A percentile compares a stretch with the other conserved stretches of the same genome.
Conservation (phyloP, 35 echinoderm and acorn worm genomes). For the Chiridota heheva region DNA sequence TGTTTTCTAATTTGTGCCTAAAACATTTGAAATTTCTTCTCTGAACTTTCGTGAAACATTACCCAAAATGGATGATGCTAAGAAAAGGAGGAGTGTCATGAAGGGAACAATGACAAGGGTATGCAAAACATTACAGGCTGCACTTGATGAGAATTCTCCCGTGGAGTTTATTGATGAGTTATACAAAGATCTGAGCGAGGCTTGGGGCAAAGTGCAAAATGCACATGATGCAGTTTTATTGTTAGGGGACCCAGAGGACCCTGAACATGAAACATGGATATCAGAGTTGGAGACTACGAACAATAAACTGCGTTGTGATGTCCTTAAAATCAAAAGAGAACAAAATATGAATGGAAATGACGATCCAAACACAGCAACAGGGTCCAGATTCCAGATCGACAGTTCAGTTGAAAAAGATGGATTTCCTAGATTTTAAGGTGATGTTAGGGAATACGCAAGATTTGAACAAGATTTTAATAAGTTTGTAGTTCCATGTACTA, state of each 20-base stretch:
- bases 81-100: constrained; percentile 27
- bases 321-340: background rate
- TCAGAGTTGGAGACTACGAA: constrained; percentile 2
- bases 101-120: constrained; percentile 30
- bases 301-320: background rate
- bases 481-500: constrained; percentile 18
- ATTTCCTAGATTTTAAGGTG: constrained; percentile 29
- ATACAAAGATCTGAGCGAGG: constrained; percentile 1
- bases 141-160: background rate
- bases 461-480: constrained; percentile 46
- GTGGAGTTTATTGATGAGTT: constrained; percentile 14
- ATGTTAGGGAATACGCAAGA: constrained; percentile 16
- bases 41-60: background rate
- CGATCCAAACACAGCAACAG: background rate
- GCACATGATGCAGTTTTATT: constrained; percentile 13
- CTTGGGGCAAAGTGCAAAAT: background rate
- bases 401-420: constrained; percentile 39
- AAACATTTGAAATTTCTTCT: constrained; percentile 20
- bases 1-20: too few relatives aligned
- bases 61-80: constrained; percentile 13
- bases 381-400: background rate
- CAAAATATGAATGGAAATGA: background rate
- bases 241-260: background rate
- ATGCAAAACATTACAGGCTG: background rate
- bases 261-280: constrained; percentile 20